Base-by-base conservation (phyloP, 2,888 invertebrate species). In the Xestoiulus laeticollis region DNA sequence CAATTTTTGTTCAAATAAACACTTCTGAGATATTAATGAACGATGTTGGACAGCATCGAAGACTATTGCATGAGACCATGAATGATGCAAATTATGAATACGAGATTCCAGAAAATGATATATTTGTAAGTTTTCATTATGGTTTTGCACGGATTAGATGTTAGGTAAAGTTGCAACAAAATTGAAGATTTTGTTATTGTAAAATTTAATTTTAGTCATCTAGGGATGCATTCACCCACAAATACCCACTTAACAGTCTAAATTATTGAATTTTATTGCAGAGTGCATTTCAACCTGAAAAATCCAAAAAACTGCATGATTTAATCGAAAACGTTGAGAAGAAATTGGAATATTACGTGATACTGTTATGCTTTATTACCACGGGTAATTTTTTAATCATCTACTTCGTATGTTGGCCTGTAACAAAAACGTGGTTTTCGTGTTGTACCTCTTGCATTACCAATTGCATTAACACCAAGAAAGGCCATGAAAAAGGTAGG, bases 351-450 rank as follows among this genome's bases (percentile, higher is more conserved):
- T 44, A 33, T 26, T 85, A 33, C 43, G 85, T 85, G 8, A 14
- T 85, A 10, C 32, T 85, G 8, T n/a, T 44, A 6, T 85, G 85
- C n/a, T 44, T 85, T 85, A 14, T 85, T n/a, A 85, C 85, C 6
- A 85, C 85, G 6, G 85, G 85, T 32, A 38, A 33, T 8, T 85
- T 85, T 85, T 85, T 85, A 8, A 43, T 38, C 26, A 44, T 85
- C 22, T 85, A 85, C 16, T 85, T 85, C 33, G 38, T 85, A 12
- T 85, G 85, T n/a, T 85, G 38, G 38, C 85, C 85, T n/a, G 2
- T 85, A 44, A 33, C 38, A n/a, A 85, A 85, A 44, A 2, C 10
- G 22, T 85, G 85, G 4, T 85, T 10, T 33, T 22, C 85, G 12
- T n/a, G 85, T 43, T 43, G n/a, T 22, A 32, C 22, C 10, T 22